Conservation (phyloP, 2,888 invertebrate genomes). For the Agrypnus murinus region DNA sequence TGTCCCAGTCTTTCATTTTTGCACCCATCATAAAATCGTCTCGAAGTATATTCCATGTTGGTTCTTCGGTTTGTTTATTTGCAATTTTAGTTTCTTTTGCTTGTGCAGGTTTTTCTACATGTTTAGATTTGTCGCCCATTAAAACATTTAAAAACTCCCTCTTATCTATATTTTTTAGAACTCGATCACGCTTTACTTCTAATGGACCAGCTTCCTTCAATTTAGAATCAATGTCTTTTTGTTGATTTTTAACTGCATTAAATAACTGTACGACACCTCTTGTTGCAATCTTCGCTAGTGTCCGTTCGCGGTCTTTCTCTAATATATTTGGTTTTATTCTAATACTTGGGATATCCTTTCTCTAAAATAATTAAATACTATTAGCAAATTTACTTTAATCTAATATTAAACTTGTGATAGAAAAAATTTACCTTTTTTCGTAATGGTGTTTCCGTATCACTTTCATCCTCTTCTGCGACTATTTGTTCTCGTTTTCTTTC, state of each 20-base stretch:
- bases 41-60: slow-evolving; percentile 80
- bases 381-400: background rate
- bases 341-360: slow-evolving; percentile 77
- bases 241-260: slow-evolving; percentile 91
- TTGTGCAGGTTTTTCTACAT: slow-evolving; percentile 68
- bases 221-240: slow-evolving; percentile 83
- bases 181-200: slow-evolving; percentile 85
- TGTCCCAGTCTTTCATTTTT: slow-evolving; percentile 94
- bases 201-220: slow-evolving; percentile 82
- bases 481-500: slow-evolving; percentile 72
- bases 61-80: slow-evolving; percentile 55
- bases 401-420: slow-evolving; percentile 11
- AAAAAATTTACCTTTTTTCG: slow-evolving; percentile 64
- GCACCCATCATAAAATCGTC: slow-evolving; percentile 94
- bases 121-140: slow-evolving; percentile 80
- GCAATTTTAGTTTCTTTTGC: slow-evolving; percentile 54
- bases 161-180: slow-evolving; percentile 84
- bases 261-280: slow-evolving; percentile 95
- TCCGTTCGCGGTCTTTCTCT: slow-evolving; percentile 85
- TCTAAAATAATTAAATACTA: slow-evolving; percentile 68
- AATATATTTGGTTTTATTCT: slow-evolving; percentile 84
- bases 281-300: slow-evolving; percentile 88
- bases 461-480: slow-evolving; percentile 64
- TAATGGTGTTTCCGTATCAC: slow-evolving; percentile 66
- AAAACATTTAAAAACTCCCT: slow-evolving; percentile 84